A percentile compares a stretch with the other conserved stretches of the same genome.
These are phyloP conservation scores for Clivina fossor DNA, from an alignment of 2,888 invertebrate species.

Conservation along the genomic window DNA sequence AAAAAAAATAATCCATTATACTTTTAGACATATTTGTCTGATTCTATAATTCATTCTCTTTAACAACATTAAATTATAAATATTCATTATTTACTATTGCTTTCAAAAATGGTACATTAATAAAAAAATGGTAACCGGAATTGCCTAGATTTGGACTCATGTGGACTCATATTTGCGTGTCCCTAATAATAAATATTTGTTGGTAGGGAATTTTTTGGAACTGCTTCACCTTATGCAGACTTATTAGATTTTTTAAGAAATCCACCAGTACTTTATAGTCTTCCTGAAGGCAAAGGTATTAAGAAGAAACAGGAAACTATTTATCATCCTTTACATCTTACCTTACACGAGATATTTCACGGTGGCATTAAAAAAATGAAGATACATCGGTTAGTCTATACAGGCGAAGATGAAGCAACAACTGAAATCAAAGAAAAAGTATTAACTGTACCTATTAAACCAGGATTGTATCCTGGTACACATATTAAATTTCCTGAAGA, in stretches of 20 bases:
- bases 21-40: too few relatives aligned
- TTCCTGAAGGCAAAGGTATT: conserved; percentile 62
- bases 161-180: too few relatives aligned
- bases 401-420: conserved; percentile 62
- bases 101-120: too few relatives aligned
- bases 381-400: conserved; percentile 70
- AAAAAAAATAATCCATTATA: too few relatives aligned
- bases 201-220: conserved; percentile 80
- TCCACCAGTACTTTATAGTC: conserved; percentile 64
- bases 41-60: conserved; percentile 25
- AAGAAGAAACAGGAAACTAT: conserved; percentile 65
- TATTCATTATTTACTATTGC: too few relatives aligned
- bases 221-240: conserved; percentile 79
- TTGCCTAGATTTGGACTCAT: too few relatives aligned
- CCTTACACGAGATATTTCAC: conserved; percentile 66
- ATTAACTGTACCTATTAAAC: conserved; percentile 71
- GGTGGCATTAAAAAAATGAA: conserved; percentile 84
- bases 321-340: conserved; percentile 59
- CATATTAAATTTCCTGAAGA: conserved; percentile 74
- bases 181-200: too few relatives aligned
- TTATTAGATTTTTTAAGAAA: conserved; percentile 67
- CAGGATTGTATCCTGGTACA: conserved; percentile 73
- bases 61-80: too few relatives aligned
- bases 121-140: too few relatives aligned
- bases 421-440: conserved; percentile 71